phyloP scores from a whole-genome alignment of 2,113 vertebrate genomes.

The Meriones unguiculatus region DNA sequence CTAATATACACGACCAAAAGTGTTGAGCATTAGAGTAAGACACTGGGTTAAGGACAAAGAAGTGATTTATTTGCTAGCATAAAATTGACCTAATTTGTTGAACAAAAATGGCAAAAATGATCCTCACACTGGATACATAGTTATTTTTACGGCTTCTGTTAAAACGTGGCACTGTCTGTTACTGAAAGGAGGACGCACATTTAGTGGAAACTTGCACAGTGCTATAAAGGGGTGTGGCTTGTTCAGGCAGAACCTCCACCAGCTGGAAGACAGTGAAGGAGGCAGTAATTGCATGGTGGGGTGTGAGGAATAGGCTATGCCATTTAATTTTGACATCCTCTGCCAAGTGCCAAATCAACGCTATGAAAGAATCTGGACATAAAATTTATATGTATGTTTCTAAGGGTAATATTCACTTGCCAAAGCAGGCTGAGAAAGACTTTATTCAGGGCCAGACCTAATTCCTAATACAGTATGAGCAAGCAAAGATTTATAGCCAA shows the following conservation, averaged over 20 bases:
- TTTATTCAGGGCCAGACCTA: not conserved
- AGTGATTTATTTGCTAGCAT: not conserved
- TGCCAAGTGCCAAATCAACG: not conserved
- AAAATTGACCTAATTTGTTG: conserved; percentile 31
- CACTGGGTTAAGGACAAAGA: not conserved
- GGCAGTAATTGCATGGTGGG: not conserved
- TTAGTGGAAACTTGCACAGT: not conserved
- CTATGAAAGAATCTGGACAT: not conserved
- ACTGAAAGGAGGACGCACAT: not conserved
- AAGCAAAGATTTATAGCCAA: not conserved
- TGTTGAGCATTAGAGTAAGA: not conserved
- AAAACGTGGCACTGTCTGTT: not conserved
- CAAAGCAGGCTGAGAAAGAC: not conserved
- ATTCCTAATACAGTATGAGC: not conserved
- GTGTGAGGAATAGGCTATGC: not conserved
- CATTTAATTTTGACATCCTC: not conserved
- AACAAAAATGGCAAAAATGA: conserved; percentile 34
- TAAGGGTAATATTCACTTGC: not conserved
- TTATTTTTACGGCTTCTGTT: conserved; percentile 66
- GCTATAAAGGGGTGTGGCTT: conserved; percentile 24
- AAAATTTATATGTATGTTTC: not conserved
- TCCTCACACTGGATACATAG: not conserved
- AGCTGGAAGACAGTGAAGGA: not conserved
- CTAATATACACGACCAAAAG: not conserved
- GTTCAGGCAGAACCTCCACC: not conserved